Conservation (phyloP, 2,113 vertebrate species). For the Pelecanoides urinatrix region DNA sequence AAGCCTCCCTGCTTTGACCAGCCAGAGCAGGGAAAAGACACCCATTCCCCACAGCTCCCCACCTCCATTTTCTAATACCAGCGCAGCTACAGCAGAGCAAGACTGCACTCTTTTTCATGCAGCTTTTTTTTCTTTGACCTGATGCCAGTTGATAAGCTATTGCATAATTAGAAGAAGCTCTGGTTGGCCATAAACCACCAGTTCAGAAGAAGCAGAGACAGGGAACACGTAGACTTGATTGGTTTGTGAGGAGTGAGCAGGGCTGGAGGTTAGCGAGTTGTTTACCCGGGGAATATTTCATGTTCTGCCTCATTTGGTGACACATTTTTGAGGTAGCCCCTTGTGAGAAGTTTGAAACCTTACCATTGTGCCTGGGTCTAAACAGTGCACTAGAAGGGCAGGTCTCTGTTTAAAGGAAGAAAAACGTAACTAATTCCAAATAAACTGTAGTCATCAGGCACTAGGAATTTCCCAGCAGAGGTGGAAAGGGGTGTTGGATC, state of each 20-base stretch:
- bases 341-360: not conserved
- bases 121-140: not conserved
- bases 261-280: not conserved
- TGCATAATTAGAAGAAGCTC: not conserved
- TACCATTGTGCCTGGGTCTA: not conserved
- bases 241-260: not conserved
- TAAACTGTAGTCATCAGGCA: not conserved
- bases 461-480: not conserved
- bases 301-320: not conserved
- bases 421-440: not conserved
- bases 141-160: not conserved
- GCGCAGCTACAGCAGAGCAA: not conserved
- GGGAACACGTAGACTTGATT: not conserved
- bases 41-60: not conserved
- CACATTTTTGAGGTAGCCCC: not conserved
- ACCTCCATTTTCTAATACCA: not conserved
- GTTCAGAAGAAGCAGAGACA: not conserved
- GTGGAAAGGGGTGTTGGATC: not conserved
- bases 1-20: not conserved
- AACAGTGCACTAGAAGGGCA: not conserved
- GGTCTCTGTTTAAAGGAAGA: not conserved
- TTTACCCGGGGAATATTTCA: not conserved
- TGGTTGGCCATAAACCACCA: not conserved
- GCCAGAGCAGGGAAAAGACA: not conserved
- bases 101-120: not conserved